Base-by-base conservation (phyloP, 1,140 invertebrate genomes). In the Microplitis mediator region DNA sequence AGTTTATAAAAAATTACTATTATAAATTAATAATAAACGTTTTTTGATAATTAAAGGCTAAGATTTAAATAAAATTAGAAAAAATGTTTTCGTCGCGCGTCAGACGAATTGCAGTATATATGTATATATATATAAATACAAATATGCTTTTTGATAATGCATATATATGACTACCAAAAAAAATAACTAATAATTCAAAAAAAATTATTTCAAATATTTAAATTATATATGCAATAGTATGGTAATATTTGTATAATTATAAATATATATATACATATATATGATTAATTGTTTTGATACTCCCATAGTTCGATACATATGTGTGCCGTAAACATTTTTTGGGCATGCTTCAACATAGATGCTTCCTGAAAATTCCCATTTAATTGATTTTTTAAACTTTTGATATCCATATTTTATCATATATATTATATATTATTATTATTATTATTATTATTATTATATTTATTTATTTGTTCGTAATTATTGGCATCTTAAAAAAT, bases 401-500 rank as follows among this genome's bases (percentile, higher is more conserved):
- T 80, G 77, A 8, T 75, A 71, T 45, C 39, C 39, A 45, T 70
- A 64, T 60, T 39, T 56, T 58, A n/a, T 61, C 35, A 52, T 70
- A 62, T 23, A 54, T 56, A 32, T 39, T 70, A 62, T 23, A 54
- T 56, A 32, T 39, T 61, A 35, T 51, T 51, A 50, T 4, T 23
- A 66, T 66, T 16, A 54, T 54, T 56, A 32, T 39, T 61, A 35
- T 51, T 51, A 50, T 4, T 23, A 66, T 66, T 16, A 54, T 54
- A 51, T 71, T 63, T 31, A 61, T 70, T 70, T 9, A 34, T 70
- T 70, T 32, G 14, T 65, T 66, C 68, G 68, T 71, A 68, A 74
- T 76, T 77, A 85, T 85, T 85, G 85, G 83, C 79, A 83, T 86
- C 85, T 86, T 85, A 84, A 83, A 85, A 85, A 85, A 86, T 85